These are phyloP conservation scores for Phyto melanocephala DNA, from an alignment of 2,888 invertebrate species.

Conservation along the genomic window DNA sequence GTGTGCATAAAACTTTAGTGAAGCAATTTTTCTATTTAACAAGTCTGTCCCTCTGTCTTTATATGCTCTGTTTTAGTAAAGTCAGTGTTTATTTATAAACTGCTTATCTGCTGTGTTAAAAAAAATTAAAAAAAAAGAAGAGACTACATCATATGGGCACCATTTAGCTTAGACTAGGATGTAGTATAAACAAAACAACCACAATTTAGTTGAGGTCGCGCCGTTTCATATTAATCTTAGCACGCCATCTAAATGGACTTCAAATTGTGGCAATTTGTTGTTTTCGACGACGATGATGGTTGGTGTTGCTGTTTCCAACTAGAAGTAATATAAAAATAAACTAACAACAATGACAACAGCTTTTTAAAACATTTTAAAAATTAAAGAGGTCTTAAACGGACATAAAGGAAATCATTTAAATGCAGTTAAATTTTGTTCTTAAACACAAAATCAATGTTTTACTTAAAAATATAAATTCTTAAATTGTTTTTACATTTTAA, in stretches of 20 bases:
- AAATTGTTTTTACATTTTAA: no score
- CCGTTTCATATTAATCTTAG: constrained; percentile 66
- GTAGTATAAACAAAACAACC: constrained; percentile 24
- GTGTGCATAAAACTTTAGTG: constrained; percentile 56
- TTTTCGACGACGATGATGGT: not conserved
- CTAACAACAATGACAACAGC: not conserved
- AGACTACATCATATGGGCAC: constrained; percentile 16
- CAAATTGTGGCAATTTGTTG: constrained; percentile 68
- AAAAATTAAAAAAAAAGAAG: not conserved
- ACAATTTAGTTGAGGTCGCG: constrained; percentile 64
- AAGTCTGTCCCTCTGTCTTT: constrained; percentile 18
- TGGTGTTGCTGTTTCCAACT: not conserved
- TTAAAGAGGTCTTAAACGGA: constrained; percentile 30
- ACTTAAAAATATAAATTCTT: not conserved
- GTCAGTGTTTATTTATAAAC: constrained; percentile 58
- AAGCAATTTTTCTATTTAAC: constrained; percentile 54
- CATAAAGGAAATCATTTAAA: not conserved
- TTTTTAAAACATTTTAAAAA: constrained; percentile 2
- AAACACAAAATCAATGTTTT: not conserved
- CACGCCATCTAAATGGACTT: constrained; percentile 69
- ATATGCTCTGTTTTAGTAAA: not conserved
- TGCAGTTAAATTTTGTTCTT: not conserved
- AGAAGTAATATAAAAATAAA: not conserved
- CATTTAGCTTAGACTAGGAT: not conserved
- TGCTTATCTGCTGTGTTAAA: constrained; percentile 23